Base-by-base conservation (phyloP, 2,113 vertebrate species). In the Apaloderma vittatum region DNA sequence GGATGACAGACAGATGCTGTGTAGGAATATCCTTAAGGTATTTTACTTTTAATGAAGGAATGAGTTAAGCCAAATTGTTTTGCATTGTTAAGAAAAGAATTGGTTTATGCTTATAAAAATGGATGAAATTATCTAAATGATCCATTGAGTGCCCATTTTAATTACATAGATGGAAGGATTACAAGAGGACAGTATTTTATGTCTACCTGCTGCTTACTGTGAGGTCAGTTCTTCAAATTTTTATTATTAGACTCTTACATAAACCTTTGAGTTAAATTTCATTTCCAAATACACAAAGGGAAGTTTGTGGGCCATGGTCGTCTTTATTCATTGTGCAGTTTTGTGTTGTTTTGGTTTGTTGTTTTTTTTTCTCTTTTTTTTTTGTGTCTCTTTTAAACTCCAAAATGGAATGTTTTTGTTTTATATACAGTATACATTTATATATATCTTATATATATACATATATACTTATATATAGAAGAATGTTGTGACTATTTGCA, bases 111-210 rank as follows among this genome's bases (percentile, higher is more conserved):
- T 98, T 98, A 98, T 99, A 99, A 99, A 98, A 99, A 99, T 99
- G 99, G 99, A 99, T 99, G 99, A 99, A 99, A 99, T 98, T 98
- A 98, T 98, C 98, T 98, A 98, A 98, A 98, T 98, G 99, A 99
- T 99, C 99, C 99, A 99, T 99, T 99, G 99, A 99, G 99, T 99
- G 98, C 99, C 99, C 99, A 98, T 99, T 99, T 99, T 99, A 99
- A 99, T 99, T 99, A 99, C 99, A 99, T 99, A 99, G 99, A 99
- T 99, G 99, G 99, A 99, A 99, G 99, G 99, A 99, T 99, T 99
- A 99, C 99, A 99, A 99, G 99, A 99, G 99, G 99, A 99, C 99
- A 99, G 99, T 99, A 99, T 99, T 99, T 99, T 99, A 99, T 99
- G 99, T 99, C 99, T 99, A 99, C 99, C 99, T 98, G 99, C 99